Evolutionary conservation across 2,888 invertebrate species (phyloP).

Genomic region (Artemia sinica): DNA sequence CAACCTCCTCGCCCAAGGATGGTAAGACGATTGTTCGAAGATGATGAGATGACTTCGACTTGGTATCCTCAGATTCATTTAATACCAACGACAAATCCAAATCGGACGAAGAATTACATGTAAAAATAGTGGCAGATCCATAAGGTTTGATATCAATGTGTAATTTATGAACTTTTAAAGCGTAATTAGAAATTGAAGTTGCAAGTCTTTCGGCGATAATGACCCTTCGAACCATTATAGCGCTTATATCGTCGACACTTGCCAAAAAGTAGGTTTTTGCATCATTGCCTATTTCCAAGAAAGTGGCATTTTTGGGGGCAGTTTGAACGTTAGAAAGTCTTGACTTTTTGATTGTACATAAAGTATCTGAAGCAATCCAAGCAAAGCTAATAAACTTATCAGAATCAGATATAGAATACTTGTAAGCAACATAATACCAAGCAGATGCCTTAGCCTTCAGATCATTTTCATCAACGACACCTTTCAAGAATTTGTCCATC

Average conservation of each 20-base stretch:
- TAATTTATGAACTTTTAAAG: too few relatives aligned
- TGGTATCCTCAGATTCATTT: background rate
- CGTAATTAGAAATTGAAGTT: too few relatives aligned
- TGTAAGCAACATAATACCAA: constrained; percentile 17
- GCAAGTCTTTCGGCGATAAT: background rate
- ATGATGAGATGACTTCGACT: background rate
- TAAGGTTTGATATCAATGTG: background rate
- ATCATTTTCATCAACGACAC: background rate
- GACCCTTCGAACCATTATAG: too few relatives aligned
- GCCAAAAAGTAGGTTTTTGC: constrained; percentile 4
- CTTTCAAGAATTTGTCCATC: background rate
- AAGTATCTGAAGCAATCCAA: constrained; percentile 13
- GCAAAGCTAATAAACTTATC: constrained; percentile 11
- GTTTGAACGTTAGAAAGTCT: background rate
- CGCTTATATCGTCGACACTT: background rate
- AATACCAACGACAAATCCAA: background rate
- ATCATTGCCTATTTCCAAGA: background rate
- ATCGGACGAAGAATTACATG: constrained; percentile 14
- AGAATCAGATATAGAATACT: too few relatives aligned
- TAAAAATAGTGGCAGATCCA: constrained; percentile 15
- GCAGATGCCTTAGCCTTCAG: constrained; percentile 12
- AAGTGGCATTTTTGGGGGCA: background rate
- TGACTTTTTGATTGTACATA: constrained; percentile 6
- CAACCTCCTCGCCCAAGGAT: constrained; percentile 14
- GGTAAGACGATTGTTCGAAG: constrained; percentile 4